A percentile compares a stretch with the other conserved stretches of the same genome.
Conservation (phyloP, 2,113 vertebrate species). For the Canis aureus region DNA sequence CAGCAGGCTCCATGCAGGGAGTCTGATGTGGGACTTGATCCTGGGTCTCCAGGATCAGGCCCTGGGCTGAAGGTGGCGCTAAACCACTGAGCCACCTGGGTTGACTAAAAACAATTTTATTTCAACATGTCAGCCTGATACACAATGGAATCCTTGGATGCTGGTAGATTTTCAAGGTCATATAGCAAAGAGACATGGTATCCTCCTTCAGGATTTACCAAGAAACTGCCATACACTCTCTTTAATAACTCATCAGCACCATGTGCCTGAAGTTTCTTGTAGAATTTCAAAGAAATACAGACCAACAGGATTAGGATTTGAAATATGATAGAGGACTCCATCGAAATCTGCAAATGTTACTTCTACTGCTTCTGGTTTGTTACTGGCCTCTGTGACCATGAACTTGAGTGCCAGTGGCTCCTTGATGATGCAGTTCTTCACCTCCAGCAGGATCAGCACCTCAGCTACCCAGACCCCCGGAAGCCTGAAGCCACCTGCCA, state of each 20-base stretch:
- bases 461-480: not conserved
- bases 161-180: constrained; percentile 95
- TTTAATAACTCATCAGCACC: constrained; percentile 92
- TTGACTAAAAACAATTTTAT: constrained; percentile 94
- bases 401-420: not conserved
- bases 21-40: too few species aligned
- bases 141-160: constrained; percentile 93
- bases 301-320: constrained; percentile 99
- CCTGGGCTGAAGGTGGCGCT: too few species aligned
- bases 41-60: too few species aligned
- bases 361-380: not conserved
- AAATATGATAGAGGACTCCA: constrained; percentile 99
- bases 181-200: constrained; percentile 94
- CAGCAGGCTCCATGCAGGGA: too few species aligned
- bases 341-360: constrained; percentile 92
- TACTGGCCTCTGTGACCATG: not conserved
- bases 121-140: constrained; percentile 98
- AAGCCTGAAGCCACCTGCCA: not conserved
- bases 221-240: not conserved
- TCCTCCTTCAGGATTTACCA: constrained; percentile 81
- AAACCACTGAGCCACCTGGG: too few species aligned
- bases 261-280: constrained; percentile 98
- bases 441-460: not conserved
- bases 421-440: not conserved
- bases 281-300: constrained; percentile 99